Conservation (phyloP, 2,888 invertebrate species). For the Helicoverpa assulta region DNA sequence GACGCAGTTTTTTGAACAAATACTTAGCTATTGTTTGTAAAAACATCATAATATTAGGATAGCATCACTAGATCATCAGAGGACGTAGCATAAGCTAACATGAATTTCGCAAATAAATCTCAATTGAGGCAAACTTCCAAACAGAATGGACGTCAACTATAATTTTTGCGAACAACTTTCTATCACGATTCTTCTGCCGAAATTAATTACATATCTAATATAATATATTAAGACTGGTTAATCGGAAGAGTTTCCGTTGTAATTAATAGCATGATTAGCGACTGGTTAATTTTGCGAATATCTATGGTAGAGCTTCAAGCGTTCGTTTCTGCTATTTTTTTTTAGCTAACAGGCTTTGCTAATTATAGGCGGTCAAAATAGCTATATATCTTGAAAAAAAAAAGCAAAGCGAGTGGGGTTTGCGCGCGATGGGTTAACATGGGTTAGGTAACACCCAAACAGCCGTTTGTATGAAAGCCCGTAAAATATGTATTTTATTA, state of each 20-base stretch:
- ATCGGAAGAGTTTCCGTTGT: conserved; percentile 67
- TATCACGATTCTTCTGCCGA: conserved; percentile 64
- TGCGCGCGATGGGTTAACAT: no score
- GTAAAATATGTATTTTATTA: no score
- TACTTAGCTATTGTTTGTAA: no score
- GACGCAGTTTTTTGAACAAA: no score
- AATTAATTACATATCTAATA: conserved; percentile 72
- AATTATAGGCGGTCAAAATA: no score
- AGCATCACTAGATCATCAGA: neutral
- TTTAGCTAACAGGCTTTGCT: neutral
- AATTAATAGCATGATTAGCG: conserved; percentile 54
- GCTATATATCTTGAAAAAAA: no score
- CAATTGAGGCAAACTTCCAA: conserved; percentile 35
- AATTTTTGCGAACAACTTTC: conserved; percentile 74
- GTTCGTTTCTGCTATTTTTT: neutral
- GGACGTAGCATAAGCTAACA: conserved; percentile 42
- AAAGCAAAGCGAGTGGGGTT: no score
- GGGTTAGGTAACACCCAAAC: no score
- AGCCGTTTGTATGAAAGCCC: no score
- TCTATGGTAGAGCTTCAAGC: conserved; percentile 9
- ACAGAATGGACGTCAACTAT: conserved; percentile 34
- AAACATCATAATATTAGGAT: no score
- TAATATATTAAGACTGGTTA: conserved; percentile 58
- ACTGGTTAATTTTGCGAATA: conserved; percentile 18
- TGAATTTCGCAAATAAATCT: conserved; percentile 54